Conservation (phyloP, 2,113 vertebrate genomes). For the Cavia aperea region DNA sequence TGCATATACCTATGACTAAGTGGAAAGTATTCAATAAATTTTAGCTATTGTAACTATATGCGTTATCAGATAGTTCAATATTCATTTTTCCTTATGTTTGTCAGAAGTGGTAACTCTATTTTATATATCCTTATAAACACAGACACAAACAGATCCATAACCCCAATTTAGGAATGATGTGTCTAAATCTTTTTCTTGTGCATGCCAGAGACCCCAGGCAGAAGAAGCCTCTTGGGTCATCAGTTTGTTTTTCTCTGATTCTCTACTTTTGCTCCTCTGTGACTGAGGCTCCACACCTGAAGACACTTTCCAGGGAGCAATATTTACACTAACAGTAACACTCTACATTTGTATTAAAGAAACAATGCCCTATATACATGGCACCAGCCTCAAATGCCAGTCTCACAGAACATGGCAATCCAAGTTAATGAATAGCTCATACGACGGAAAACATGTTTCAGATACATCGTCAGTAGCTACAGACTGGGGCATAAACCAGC, state of each 20-base stretch:
- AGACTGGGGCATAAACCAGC: neutral
- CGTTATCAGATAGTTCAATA: neutral
- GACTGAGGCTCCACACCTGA: neutral
- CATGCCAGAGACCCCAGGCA: neutral
- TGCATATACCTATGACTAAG: neutral
- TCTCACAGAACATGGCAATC: neutral
- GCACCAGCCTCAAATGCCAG: neutral
- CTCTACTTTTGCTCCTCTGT: neutral
- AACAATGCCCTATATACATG: neutral
- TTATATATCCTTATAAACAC: neutral
- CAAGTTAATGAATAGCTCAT: slow-evolving; percentile 8
- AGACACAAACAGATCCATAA: neutral
- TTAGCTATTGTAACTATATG: neutral
- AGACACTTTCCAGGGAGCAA: neutral
- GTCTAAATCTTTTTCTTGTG: neutral
- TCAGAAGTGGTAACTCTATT: neutral
- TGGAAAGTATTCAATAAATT: neutral
- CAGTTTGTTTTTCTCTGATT: neutral
- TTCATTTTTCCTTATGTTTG: neutral
- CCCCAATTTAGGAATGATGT: neutral
- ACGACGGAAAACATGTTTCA: neutral
- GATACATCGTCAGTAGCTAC: neutral
- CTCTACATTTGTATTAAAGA: neutral
- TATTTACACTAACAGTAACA: neutral
- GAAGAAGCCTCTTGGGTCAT: neutral